These are phyloP conservation scores for Chaetodon trifasciatus DNA, from an alignment of 2,797 vertebrate genomes.

Conservation along the genomic window DNA sequence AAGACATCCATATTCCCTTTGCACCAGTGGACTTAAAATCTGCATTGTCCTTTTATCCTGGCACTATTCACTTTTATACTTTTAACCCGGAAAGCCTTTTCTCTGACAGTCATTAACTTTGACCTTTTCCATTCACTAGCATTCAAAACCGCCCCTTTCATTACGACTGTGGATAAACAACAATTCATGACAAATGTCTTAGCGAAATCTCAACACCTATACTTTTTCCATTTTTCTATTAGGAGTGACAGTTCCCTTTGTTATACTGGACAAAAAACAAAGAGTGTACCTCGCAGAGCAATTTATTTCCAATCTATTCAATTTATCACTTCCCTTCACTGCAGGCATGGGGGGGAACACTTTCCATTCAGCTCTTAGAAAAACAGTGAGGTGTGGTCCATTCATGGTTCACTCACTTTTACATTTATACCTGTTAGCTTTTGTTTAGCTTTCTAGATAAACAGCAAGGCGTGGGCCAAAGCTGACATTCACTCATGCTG, in stretches of 20 bases:
- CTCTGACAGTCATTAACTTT: slow-evolving; percentile 34
- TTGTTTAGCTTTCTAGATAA: slow-evolving; percentile 61
- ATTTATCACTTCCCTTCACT: slow-evolving; percentile 46
- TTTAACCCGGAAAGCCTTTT: slow-evolving; percentile 27
- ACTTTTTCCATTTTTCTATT: slow-evolving; percentile 7
- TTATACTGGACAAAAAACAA: slow-evolving; percentile 25
- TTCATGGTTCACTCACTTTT: slow-evolving; percentile 60
- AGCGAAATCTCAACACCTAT: slow-evolving; percentile 20
- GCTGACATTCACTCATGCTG: slow-evolving; percentile 43
- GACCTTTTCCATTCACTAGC: slow-evolving; percentile 48
- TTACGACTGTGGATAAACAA: slow-evolving; percentile 27
- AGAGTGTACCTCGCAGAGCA: not conserved
- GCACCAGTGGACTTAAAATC: not conserved
- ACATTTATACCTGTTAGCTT: slow-evolving; percentile 57
- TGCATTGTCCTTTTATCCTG: slow-evolving; percentile 33
- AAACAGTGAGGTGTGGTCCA: slow-evolving; percentile 63
- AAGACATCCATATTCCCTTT: not conserved
- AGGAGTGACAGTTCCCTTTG: slow-evolving; percentile 47
- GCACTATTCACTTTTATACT: slow-evolving; percentile 21
- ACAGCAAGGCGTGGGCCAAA: slow-evolving; percentile 50
- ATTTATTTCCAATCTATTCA: slow-evolving; percentile 47
- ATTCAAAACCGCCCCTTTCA: slow-evolving; percentile 31
- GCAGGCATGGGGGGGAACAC: not conserved
- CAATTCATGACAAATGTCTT: slow-evolving; percentile 16
- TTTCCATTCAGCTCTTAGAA: slow-evolving; percentile 58